Conservation (phyloP, 2,888 invertebrate species). For the Ectemnius continuus region DNA sequence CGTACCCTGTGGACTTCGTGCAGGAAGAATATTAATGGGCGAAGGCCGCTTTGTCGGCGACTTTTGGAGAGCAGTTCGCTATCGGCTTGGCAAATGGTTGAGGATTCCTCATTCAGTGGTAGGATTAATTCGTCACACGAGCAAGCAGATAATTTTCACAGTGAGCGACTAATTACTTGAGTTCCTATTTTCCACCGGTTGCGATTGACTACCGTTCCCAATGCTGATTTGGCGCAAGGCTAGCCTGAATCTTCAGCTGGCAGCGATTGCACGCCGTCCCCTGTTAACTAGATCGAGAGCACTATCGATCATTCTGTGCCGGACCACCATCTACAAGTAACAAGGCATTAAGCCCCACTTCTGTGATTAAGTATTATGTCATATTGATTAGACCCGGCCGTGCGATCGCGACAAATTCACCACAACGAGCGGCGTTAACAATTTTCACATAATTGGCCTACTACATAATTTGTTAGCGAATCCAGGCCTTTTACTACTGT, state of each 20-base stretch:
- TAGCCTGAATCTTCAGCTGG: constrained; percentile 49
- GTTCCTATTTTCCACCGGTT: constrained; percentile 56
- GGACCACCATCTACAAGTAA: constrained; percentile 19
- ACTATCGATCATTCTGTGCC: constrained; percentile 53
- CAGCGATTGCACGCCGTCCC: constrained; percentile 37
- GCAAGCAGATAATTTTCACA: constrained; percentile 50
- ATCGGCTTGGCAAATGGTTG: constrained; percentile 19
- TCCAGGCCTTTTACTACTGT: too few species aligned
- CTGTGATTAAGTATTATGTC: constrained; percentile 30
- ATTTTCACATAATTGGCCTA: too few species aligned
- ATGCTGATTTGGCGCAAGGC: constrained; percentile 11
- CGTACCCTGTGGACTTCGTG: constrained; percentile 3
- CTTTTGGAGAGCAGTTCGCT: neutral
- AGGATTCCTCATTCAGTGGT: constrained; percentile 26
- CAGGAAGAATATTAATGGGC: constrained; percentile 16
- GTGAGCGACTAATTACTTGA: constrained; percentile 54
- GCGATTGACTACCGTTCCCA: constrained; percentile 46
- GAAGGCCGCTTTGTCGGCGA: neutral
- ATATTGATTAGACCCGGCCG: constrained; percentile 30
- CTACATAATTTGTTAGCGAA: too few species aligned
- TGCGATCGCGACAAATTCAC: neutral
- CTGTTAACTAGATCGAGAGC: constrained; percentile 23
- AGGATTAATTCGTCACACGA: constrained; percentile 53
- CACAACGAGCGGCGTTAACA: too few species aligned
- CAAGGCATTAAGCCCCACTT: constrained; percentile 17